These are phyloP conservation scores for Perognathus longimembris DNA, from an alignment of 2,113 vertebrate species.

Conservation along the genomic window DNA sequence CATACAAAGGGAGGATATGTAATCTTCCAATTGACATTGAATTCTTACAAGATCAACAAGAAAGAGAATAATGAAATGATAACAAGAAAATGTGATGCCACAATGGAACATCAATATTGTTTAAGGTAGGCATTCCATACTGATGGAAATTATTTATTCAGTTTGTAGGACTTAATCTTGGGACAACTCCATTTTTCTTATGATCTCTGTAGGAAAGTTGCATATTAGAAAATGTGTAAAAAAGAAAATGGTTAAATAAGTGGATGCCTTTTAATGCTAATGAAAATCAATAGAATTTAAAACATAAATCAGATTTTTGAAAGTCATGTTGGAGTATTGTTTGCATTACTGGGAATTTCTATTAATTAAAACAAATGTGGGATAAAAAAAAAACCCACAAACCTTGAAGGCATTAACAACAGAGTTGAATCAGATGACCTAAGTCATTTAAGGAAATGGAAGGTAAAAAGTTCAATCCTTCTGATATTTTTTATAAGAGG, in stretches of 20 bases:
- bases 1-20: neutral
- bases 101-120: neutral
- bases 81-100: neutral
- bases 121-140: conserved; percentile 19
- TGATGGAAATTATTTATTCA: neutral
- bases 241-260: neutral
- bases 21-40: neutral
- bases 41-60: neutral
- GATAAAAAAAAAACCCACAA: neutral
- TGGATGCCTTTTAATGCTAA: neutral
- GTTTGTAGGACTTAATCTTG: neutral
- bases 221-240: neutral
- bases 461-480: neutral
- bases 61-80: too few species aligned
- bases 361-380: neutral
- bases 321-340: neutral
- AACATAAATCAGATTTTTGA: neutral
- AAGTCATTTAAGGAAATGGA: neutral
- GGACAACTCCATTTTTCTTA: neutral
- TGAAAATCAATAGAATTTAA: neutral
- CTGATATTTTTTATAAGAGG: neutral
- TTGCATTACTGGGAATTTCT: neutral
- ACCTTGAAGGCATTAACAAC: neutral
- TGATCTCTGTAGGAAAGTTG: neutral
- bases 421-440: neutral